Base-by-base conservation (phyloP, 2,888 invertebrate genomes). In the Zele albiditarsus region DNA sequence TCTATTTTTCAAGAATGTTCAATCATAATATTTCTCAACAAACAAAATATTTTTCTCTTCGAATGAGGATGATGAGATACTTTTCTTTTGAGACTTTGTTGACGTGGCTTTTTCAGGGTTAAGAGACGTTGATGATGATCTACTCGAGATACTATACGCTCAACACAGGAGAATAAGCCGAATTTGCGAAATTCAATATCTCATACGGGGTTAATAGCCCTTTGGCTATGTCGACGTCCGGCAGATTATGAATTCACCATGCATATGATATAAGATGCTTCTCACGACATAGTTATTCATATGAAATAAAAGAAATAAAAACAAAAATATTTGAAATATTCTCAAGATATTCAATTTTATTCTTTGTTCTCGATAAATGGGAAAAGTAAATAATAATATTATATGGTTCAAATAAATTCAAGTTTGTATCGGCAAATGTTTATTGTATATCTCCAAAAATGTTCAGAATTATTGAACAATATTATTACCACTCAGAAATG, bases 161-260 rank as follows among this genome's bases (percentile, higher is more conserved):
- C 49, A 68, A 57, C 63, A 72, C 75, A 68, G 42, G 72, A 71
- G 65, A 76, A 71, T 68, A 74, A 78, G 85, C 86, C 78, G 65
- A 80, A 80, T 80, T 81, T 71, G 84, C 84, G 87, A 84, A 87
- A 87, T 84, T 68, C 77, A 84, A 87, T 83, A 84, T 81, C 80
- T 77, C 80, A 74, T 70, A 28, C 75, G 81, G 80, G 86, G 86
- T 87, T 85, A 86, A 49, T 84, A 84, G 86, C 82, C 85, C 86
- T 81, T 70, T 42, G 16, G 42, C 20, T 49, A 69, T 69, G 69
- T 65, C 25, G 60, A 60, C 69, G 68, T 60, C 68, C 70, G 38
- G 67, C 28, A 57, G 62, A 62, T 42, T 16, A 46, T 31, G 49
- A 62, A 5, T 42, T 62, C 49, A 66, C 60, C 57, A 68, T 69